A percentile compares a stretch with the other conserved stretches of the same genome.
Evolutionary conservation across 1,140 invertebrate genomes (phyloP).

Genomic region (Sitobion miscanthi): DNA sequence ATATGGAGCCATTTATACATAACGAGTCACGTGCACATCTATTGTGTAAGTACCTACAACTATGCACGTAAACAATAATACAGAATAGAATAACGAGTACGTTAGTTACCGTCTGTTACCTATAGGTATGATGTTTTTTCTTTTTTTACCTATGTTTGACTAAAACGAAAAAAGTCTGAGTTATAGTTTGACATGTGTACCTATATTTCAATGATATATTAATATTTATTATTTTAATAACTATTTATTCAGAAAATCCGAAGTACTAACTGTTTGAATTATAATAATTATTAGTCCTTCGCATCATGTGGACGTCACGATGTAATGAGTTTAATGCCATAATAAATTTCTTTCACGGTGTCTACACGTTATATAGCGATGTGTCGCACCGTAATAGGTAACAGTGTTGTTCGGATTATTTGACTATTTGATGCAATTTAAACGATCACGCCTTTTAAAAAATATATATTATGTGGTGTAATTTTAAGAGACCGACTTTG

Average conservation of each 20-base stretch:
- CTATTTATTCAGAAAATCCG: not conserved
- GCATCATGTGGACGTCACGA: not conserved
- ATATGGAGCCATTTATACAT: not conserved
- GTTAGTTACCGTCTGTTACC: not conserved
- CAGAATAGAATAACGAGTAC: not conserved
- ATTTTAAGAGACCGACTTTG: not conserved
- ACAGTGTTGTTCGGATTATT: not conserved
- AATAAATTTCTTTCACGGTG: not conserved
- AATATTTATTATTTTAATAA: not conserved
- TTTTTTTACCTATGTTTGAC: not conserved
- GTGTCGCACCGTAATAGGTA: not conserved
- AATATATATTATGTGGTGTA: not conserved
- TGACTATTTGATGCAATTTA: slow-evolving; percentile 9
- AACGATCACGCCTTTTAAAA: not conserved
- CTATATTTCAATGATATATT: not conserved
- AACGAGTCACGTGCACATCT: not conserved
- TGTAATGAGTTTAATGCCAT: not conserved
- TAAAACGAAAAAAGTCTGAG: not conserved
- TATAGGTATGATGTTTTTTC: too few relatives aligned
- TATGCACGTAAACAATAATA: not conserved
- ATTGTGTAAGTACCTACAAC: not conserved
- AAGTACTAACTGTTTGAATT: too few relatives aligned
- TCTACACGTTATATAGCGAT: not conserved
- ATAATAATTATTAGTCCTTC: not conserved
- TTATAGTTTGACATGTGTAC: not conserved